Percentiles rank a stretch among this genome's conserved stretches.
Conservation (phyloP, 2,888 invertebrate genomes). For the Rhagonycha lutea region DNA sequence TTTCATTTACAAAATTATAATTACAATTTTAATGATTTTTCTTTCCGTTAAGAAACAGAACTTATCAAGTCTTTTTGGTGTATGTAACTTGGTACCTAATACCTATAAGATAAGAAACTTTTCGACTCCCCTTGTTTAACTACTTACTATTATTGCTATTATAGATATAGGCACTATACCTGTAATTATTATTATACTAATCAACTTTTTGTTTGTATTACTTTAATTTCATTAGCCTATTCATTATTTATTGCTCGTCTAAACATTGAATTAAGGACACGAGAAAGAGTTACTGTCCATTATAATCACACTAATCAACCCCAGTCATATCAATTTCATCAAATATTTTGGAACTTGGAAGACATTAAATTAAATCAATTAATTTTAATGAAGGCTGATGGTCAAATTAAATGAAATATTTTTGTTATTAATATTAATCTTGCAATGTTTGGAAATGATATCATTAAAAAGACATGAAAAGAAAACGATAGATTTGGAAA, state of each 20-base stretch:
- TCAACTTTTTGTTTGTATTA: no score
- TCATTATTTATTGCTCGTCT: not conserved
- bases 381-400: not conserved
- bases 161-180: no score
- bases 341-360: not conserved
- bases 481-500: not conserved
- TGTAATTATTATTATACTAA: no score
- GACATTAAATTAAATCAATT: slow-evolving; percentile 1
- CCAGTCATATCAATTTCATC: not conserved
- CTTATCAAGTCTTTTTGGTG: not conserved
- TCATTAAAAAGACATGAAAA: not conserved
- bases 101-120: not conserved
- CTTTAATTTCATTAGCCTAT: not conserved
- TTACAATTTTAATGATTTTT: not conserved
- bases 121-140: no score
- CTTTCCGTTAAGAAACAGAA: no score
- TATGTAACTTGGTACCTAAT: not conserved
- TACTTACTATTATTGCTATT: no score
- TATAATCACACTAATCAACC: not conserved
- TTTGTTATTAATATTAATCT: not conserved
- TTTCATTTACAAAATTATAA: not conserved
- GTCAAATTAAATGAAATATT: not conserved
- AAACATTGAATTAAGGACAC: not conserved
- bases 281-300: not conserved
- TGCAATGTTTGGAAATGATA: not conserved